Base-by-base conservation (phyloP, 1,140 invertebrate species). In the Drosophila nannoptera region DNA sequence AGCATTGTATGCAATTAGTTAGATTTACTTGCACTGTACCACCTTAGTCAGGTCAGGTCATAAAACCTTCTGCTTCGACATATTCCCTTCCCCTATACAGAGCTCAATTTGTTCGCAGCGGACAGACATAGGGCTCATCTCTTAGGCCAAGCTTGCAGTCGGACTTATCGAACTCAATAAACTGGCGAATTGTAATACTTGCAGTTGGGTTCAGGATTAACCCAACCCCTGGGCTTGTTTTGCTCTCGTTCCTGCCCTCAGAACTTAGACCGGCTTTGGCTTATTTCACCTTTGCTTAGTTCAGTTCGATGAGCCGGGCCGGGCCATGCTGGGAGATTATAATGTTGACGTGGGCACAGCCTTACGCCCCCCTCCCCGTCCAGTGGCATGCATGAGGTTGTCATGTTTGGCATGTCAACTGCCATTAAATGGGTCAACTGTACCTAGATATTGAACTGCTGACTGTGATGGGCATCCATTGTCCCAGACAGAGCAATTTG, bases 351-450 rank as follows among this genome's bases (percentile, higher is more conserved):
- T 69, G 52, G 36, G 4, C 45, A 38, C 50, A 29, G 11, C 49
- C 49, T 52, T 16, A 9, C 9, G 7, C 12, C 6, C 32, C 32
- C 35, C n/a, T 33, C 11, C 29, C 32, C 35, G 31, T 33, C 11
- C 29, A 22, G 61, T 61, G 69, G 35, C 64, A 67, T 67, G 49
- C 22, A 22, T 22, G 22, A 22, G 22, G 22, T 22, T n/a, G 40
- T 11, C 38, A 40, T 40, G 40, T 42, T 43, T 45, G 31, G 56
- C 67, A 66, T 78, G 68, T 75, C 68, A 73, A 67, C 59, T 75
- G 54, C 32, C 49, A 16, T 64, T 56, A 49, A 52, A 58, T 65
- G 46, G 53, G 45, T 63, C 33, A 62, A 54, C 50, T 81, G 69
- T 61, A 71, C 62, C 69, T 61, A 64, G 53, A 77, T 50, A 73